These are phyloP conservation scores for Anoura caudifer DNA, from an alignment of 2,113 vertebrate genomes.

Conservation along the genomic window DNA sequence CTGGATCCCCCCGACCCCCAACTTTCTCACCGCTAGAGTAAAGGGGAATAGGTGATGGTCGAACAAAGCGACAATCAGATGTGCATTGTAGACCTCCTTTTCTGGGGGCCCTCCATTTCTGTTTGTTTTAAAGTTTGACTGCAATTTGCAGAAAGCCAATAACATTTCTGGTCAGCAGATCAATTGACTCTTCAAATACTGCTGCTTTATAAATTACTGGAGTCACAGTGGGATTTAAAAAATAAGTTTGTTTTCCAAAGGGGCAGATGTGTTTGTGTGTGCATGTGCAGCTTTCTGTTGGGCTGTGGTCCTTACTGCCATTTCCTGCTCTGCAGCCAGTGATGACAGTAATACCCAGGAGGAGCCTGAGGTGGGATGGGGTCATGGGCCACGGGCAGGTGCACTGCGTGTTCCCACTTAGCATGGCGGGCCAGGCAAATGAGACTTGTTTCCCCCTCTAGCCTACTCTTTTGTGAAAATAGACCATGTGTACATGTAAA, in stretches of 20 bases:
- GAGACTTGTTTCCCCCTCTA: no score
- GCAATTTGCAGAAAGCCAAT: background rate
- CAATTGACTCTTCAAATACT: background rate
- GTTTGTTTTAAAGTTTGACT: background rate
- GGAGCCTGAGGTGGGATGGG: background rate
- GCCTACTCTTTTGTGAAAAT: background rate
- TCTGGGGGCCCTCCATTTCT: background rate
- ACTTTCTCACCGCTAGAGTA: background rate
- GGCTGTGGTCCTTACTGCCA: background rate
- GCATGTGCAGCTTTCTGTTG: background rate
- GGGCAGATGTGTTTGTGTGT: background rate
- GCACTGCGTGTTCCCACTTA: rapidly evolving
- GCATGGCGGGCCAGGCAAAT: background rate
- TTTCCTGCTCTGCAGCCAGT: background rate
- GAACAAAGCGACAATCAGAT: background rate
- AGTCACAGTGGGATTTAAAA: background rate
- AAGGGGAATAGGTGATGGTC: rapidly evolving
- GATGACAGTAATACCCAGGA: background rate
- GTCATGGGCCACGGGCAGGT: background rate
- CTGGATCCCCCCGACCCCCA: background rate
- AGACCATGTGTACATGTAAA: no score
- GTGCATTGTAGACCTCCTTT: background rate
- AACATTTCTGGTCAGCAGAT: background rate
- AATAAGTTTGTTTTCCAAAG: background rate
- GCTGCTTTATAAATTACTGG: background rate